These are phyloP conservation scores for Gambusia yucatana DNA, from an alignment of 2,797 vertebrate species.

Conservation along the genomic window DNA sequence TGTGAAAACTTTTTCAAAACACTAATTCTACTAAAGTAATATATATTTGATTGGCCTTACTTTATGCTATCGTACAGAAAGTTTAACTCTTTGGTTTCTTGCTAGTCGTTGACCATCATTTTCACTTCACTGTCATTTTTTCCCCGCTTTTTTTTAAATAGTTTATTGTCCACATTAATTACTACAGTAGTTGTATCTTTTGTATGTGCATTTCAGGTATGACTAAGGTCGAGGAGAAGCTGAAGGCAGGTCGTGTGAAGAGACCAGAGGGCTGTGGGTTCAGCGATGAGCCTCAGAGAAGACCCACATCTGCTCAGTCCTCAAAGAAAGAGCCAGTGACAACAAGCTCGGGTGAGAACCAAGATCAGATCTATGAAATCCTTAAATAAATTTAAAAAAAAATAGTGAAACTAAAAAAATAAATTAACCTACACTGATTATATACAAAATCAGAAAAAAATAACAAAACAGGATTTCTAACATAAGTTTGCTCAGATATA, in stretches of 20 bases:
- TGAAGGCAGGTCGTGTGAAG: conserved; percentile 88
- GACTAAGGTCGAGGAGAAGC: conserved; percentile 94
- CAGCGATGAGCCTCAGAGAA: conserved; percentile 86
- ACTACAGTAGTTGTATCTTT: conserved; percentile 1
- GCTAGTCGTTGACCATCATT: conserved; percentile 19
- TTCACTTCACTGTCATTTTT: conserved; percentile 22
- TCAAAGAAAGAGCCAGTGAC: conserved; percentile 81
- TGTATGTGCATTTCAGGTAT: conserved; percentile 82
- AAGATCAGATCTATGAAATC: background rate
- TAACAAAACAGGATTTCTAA: background rate
- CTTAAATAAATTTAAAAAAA: background rate
- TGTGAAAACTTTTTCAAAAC: background rate
- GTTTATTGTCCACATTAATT: conserved; percentile 29
- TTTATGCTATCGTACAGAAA: background rate
- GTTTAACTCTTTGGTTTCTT: conserved; percentile 34
- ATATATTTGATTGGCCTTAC: background rate
- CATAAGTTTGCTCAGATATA: background rate
- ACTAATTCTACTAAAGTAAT: background rate
- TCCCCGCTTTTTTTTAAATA: background rate
- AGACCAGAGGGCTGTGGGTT: conserved; percentile 80
- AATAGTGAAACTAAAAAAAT: background rate
- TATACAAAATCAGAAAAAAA: background rate
- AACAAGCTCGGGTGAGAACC: conserved; percentile 70
- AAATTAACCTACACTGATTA: background rate
- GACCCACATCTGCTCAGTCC: conserved; percentile 63